Conservation (phyloP, 2,113 vertebrate species). For the Petaurus breviceps region DNA sequence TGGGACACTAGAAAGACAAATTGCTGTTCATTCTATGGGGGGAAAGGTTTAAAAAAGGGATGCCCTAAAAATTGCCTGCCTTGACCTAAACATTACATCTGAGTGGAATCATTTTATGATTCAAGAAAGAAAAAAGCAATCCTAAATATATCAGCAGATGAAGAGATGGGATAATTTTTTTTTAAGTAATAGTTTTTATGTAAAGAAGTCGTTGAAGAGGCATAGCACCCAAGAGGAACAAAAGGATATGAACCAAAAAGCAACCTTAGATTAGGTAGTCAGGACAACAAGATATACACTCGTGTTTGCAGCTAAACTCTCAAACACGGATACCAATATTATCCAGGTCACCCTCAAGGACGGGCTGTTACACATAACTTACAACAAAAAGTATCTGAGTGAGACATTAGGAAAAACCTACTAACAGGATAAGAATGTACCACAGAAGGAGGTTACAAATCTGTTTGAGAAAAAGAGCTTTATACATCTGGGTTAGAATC, state of each 20-base stretch:
- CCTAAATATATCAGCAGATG: not conserved
- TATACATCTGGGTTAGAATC: conserved; percentile 9
- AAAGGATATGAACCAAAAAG: conserved; percentile 5
- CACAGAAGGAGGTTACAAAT: conserved; percentile 15
- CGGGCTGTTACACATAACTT: not conserved
- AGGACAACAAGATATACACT: not conserved
- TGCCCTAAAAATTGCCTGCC: conserved; percentile 16
- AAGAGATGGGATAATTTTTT: conserved; percentile 23
- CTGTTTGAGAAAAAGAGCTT: conserved; percentile 23
- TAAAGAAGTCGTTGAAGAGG: conserved; percentile 38
- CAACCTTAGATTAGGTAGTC: not conserved
- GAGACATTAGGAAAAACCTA: not conserved
- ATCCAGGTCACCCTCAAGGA: not conserved
- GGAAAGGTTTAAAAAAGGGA: not conserved
- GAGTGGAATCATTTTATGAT: conserved; percentile 37
- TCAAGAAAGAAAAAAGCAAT: conserved; percentile 6
- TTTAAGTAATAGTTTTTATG: conserved; percentile 44
- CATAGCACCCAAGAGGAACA: conserved; percentile 18
- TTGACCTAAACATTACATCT: not conserved
- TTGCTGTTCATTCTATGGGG: conserved; percentile 24
- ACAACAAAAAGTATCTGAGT: not conserved
- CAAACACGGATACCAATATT: conserved; percentile 8
- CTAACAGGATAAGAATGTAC: not conserved
- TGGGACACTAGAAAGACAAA: not conserved
- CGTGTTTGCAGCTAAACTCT: not conserved